These are phyloP conservation scores for Aplysina aerophoba DNA, from an alignment of 37 sponge, comb jelly and placozoan genomes.

Conservation along the genomic window DNA sequence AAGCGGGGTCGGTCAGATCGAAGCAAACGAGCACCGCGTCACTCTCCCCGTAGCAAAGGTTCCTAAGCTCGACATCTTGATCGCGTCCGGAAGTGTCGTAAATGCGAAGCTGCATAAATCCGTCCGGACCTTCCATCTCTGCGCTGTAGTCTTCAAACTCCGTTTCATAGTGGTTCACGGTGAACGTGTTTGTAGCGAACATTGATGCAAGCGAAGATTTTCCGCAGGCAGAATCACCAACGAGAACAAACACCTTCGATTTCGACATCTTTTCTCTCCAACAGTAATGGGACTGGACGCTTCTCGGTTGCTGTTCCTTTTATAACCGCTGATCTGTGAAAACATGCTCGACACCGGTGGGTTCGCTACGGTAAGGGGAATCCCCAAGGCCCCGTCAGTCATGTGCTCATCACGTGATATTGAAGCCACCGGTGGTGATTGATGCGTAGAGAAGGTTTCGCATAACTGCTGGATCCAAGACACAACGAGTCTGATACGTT, in stretches of 20 bases:
- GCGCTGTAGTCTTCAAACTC: slow-evolving; percentile 44
- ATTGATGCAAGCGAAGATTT: slow-evolving; percentile 64
- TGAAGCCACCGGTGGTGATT: background rate
- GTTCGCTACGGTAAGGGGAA: background rate
- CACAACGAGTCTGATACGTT: too few relatives aligned
- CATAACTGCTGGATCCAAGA: too few relatives aligned
- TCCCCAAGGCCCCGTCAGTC: background rate
- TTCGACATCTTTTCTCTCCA: background rate
- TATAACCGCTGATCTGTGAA: background rate
- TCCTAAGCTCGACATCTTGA: slow-evolving; percentile 27
- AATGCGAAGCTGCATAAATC: slow-evolving; percentile 45
- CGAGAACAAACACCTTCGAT: slow-evolving; percentile 40
- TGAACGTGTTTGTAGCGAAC: slow-evolving; percentile 40
- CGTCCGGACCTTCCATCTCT: slow-evolving; percentile 23
- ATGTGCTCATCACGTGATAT: slow-evolving; percentile 19
- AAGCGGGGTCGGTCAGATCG: slow-evolving; percentile 55
- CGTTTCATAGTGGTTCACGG: slow-evolving; percentile 51
- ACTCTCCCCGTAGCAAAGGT: slow-evolving; percentile 49
- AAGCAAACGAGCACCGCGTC: slow-evolving; percentile 70
- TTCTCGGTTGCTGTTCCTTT: background rate
- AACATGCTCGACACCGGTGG: background rate
- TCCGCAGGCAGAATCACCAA: slow-evolving; percentile 73
- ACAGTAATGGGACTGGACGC: background rate
- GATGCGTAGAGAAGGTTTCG: background rate
- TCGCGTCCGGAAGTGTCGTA: slow-evolving; percentile 58